Evolutionary conservation across 2,888 invertebrate genomes (phyloP), one percentile per base, ranked within the genome.

Genomic region (Leptinotarsa rubiginosa): DNA sequence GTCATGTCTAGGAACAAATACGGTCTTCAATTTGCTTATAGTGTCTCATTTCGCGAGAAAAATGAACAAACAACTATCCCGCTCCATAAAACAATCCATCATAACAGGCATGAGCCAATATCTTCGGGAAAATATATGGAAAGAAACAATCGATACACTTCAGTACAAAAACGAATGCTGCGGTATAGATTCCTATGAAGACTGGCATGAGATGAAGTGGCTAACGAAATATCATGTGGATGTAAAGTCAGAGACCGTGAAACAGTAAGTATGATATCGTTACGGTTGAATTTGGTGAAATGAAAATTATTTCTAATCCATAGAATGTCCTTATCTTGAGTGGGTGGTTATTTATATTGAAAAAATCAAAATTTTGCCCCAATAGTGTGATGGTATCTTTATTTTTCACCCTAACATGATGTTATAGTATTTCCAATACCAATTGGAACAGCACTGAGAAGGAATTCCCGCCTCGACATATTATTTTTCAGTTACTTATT

Each of bases 191-290:
- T 85, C 85, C 66, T 90, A 90, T 52, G 86, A 87, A 77, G 91
- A 91, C 83, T 92, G 92, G 92, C 90, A 91, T 83, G 88, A 89
- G 81, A 89, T 90, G 25, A 89, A 90, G 49, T 92, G 92, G 92
- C 88, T 92, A 76, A 90, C 89, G 77, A 88, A 90, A 82, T 90
- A 91, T 73, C 86, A 87, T 72, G 76, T 88, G 18, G 83, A 87
- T 77, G 73, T 79, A 10, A 81, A 83, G 59, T 78, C 83, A 5
- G 76, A 81, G 16, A 70, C 80, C 64, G 83, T 86, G 20, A 82
- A 86, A 80, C 82, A 83, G 87, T 87, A 82, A 78, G 81, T 80
- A 65, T 4, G 4, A 31, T 31, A 31, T 31, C 31, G 5, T 31
- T 31, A 31, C 0, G 0, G 1, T 31, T 31, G 31, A 31, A 41